Evolutionary conservation across 2,797 vertebrate genomes (phyloP), one percentile per base, ranked within the genome.

Genomic region (Rhynchotus rufescens): DNA sequence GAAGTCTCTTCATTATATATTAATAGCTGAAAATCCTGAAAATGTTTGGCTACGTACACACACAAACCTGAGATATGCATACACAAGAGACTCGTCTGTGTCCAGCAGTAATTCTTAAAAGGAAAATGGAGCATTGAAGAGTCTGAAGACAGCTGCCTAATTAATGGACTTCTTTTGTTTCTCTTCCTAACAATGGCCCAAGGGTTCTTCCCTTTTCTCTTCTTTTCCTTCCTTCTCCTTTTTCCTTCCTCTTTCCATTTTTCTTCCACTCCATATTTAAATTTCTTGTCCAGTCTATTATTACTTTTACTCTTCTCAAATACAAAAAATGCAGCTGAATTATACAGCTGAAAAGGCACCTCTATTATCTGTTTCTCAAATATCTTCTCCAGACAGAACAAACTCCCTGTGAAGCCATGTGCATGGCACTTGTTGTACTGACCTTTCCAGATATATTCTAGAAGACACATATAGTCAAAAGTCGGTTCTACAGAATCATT

Each of bases 1-100:
- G 23, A 80, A 17, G 88, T 78, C 6, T 2, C 14, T 72, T 78
- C n/a, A 42, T 34, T 57, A 72, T 80, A 61, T 26, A 49, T 3
- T 51, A 9, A 15, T 49, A 47, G 60, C 8, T 23, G 54, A 65
- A 86, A 86, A 73, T 45, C 77, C 47, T 49, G 42, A 26, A 23
- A 40, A 87, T 40, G 52, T 6, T 36, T 6, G 8, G 7, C 17
- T 51, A 38, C 19, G 61, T 61, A 75, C 15, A 4, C 10, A 45
- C 2, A 5, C 9, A 44, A 62, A 69, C 15, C 38, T 54, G 32
- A 71, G 28, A 44, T 10, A 13, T 9, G 9, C 13, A 22, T 5
- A 25, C 10, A 44, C 1, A 0, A 44, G 8, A 74, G 6, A 49
- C 21, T 42, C 42, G 44, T 8, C 9, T 5, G 2, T 30, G 11